phyloP scores from a whole-genome alignment of 2,797 vertebrate species.

The Eulemur albifrons region DNA sequence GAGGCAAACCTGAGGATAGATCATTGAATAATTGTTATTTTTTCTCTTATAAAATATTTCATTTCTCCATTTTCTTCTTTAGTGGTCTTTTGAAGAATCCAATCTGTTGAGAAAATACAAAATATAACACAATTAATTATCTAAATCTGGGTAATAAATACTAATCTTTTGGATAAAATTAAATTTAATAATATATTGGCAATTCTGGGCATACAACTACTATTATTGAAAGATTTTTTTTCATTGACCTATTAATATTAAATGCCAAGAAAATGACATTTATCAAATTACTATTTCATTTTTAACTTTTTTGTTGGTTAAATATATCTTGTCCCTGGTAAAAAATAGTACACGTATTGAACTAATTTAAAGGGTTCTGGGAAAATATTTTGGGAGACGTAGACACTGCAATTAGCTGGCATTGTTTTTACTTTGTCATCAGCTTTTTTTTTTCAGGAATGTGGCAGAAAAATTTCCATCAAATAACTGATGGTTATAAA shows the following conservation, averaged over 20 bases:
- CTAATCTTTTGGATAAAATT: background rate
- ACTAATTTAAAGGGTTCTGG: background rate
- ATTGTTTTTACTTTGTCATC: background rate
- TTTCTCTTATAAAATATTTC: constrained; percentile 69
- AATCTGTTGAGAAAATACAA: constrained; percentile 85
- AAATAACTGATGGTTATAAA: background rate
- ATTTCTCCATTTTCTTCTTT: constrained; percentile 93
- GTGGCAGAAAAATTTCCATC: background rate
- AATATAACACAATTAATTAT: constrained; percentile 37
- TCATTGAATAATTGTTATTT: constrained; percentile 63
- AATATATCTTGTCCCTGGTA: background rate
- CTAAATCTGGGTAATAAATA: background rate
- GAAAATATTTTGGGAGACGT: background rate
- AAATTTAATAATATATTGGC: background rate
- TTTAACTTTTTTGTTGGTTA: background rate
- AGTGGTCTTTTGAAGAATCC: constrained; percentile 98
- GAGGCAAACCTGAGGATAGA: constrained; percentile 84
- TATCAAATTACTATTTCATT: background rate
- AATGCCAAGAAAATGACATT: background rate
- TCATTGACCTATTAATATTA: background rate
- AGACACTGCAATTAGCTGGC: background rate
- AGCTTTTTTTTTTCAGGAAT: background rate
- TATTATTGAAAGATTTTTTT: background rate
- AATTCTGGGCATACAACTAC: background rate
- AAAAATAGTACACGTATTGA: background rate